Conservation (phyloP, 1,140 invertebrate genomes). For the Drosophila nebulosa region DNA sequence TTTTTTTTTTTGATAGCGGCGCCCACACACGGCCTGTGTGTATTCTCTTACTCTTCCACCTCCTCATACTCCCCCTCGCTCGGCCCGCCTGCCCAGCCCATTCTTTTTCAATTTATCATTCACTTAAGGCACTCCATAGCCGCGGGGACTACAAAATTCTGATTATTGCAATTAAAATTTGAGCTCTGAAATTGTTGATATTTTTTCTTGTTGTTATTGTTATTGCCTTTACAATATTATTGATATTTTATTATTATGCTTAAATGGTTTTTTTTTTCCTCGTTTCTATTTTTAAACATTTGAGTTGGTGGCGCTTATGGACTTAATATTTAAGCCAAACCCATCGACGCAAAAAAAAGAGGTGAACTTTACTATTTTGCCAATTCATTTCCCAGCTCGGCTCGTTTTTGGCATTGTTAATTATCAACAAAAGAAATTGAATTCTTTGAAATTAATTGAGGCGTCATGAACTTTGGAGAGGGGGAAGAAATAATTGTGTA, state of each 20-base stretch:
- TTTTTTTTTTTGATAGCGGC: slow-evolving; percentile 53
- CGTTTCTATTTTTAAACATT: slow-evolving; percentile 58
- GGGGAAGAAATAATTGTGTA: neutral
- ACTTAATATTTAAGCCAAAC: slow-evolving; percentile 30
- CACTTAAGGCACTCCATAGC: slow-evolving; percentile 21
- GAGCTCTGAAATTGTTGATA: slow-evolving; percentile 33
- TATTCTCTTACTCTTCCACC: neutral
- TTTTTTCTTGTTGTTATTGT: slow-evolving; percentile 12
- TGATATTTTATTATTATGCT: slow-evolving; percentile 45
- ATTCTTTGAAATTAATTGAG: slow-evolving; percentile 40
- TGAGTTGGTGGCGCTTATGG: slow-evolving; percentile 28
- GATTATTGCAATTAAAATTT: slow-evolving; percentile 50
- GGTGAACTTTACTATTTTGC: slow-evolving; percentile 23
- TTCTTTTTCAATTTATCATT: slow-evolving; percentile 50
- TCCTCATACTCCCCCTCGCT: too few relatives aligned
- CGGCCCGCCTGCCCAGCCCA: neutral
- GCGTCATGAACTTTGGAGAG: slow-evolving; percentile 9
- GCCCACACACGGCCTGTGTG: slow-evolving; percentile 31
- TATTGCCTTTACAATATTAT: slow-evolving; percentile 43
- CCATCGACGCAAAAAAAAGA: slow-evolving; percentile 10
- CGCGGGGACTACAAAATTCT: slow-evolving; percentile 49
- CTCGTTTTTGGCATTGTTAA: slow-evolving; percentile 43
- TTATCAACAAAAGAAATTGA: slow-evolving; percentile 48
- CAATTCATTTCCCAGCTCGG: slow-evolving; percentile 49
- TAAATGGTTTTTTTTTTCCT: slow-evolving; percentile 48